Base-by-base conservation (phyloP, 2,113 vertebrate species). In the Actinemys pallida region DNA sequence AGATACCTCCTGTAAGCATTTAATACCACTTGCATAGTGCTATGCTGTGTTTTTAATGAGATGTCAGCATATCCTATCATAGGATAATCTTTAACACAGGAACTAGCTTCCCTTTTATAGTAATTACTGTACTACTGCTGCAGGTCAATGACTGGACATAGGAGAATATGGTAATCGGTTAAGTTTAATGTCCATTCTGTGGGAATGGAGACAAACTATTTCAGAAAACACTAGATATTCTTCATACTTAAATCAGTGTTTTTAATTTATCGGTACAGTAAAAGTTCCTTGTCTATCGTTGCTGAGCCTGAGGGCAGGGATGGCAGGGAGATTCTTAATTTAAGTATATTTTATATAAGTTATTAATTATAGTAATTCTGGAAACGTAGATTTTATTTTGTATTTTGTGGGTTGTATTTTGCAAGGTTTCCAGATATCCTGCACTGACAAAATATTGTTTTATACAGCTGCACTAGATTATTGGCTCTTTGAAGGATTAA, bases 61-160 rank as follows among this genome's bases (percentile, higher is more conserved):
- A 62, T 62, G 31, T 65, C 54, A 56, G 5, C 42, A 45, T 42
- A 81, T 29, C 39, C 81, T 86, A 69, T 79, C 25, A 29, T 10
- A 5, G 1, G 53, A 3, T 24, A 89, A 72, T 24, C 79, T 88
- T n/a, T 20, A 39, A 3, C 22, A 19, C 52, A 27, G 59, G 50
- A 31, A 31, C 62, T 59, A 27, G 57, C 57, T 65, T 65, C 31
- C 13, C 16, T 65, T 65, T 65, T 35, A 65, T 65, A 13, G 31
- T 65, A 62, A 35, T 35, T 65, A 35, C 62, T 0, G 0, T 4
- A 19, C 25, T 35, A 2, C 31, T 76, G 1, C 3, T 86, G 3
- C 47, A 84, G 69, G 20, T 12, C 22, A 31, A 4, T 49, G 8
- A 54, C 20, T 62, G 86, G 84, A 52, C 16, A 5, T 35, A 4